A percentile compares a stretch with the other conserved stretches of the same genome.
Conservation (phyloP, 1,140 invertebrate genomes). For the Drosophila melanica region DNA sequence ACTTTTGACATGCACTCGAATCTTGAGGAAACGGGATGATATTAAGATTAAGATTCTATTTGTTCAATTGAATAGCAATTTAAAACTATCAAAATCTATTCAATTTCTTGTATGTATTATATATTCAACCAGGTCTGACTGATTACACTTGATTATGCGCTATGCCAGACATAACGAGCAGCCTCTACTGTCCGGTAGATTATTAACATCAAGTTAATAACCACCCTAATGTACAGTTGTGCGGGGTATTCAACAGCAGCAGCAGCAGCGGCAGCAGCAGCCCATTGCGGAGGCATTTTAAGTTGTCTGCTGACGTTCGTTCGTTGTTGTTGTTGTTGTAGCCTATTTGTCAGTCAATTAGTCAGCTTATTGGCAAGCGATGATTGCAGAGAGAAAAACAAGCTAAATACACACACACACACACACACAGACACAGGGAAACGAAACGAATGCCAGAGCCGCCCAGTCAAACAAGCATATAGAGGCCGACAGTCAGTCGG, state of each 20-base stretch:
- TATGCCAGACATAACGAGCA: not conserved
- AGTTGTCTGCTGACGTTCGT: constrained; percentile 47
- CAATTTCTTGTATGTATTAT: too few relatives aligned
- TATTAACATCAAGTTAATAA: constrained; percentile 54
- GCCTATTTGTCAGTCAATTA: constrained; percentile 82
- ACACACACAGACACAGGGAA: constrained; percentile 8
- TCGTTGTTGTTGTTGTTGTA: constrained; percentile 55
- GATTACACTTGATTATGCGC: not conserved
- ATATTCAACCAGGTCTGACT: not conserved
- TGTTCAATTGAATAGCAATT: too few relatives aligned
- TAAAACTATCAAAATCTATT: too few relatives aligned
- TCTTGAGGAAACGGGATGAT: too few relatives aligned
- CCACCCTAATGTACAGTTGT: constrained; percentile 57
- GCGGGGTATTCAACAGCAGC: constrained; percentile 34
- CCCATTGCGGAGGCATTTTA: constrained; percentile 43
- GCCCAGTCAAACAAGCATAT: constrained; percentile 9
- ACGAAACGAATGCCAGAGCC: constrained; percentile 8
- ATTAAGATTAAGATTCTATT: too few relatives aligned
- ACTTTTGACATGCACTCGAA: too few relatives aligned
- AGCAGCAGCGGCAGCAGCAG: constrained; percentile 7
- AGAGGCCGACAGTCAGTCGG: constrained; percentile 38
- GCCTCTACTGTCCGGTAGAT: constrained; percentile 21
- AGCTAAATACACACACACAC: constrained; percentile 63
- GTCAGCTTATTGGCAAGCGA: constrained; percentile 82
- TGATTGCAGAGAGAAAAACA: constrained; percentile 76